These are phyloP conservation scores for Orthosia gothica DNA, from an alignment of 2,888 invertebrate species.

Conservation along the genomic window DNA sequence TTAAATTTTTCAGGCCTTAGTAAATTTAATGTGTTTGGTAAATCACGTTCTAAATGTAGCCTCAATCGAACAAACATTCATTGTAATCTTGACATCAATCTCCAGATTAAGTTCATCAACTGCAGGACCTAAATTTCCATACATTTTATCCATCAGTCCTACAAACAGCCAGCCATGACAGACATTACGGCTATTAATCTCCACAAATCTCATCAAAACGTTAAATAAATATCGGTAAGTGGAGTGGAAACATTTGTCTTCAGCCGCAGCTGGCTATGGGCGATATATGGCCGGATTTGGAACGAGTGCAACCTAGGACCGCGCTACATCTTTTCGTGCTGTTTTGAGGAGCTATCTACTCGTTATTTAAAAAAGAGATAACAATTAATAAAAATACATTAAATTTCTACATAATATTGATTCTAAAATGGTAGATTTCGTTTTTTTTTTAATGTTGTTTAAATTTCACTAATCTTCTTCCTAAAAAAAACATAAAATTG, in stretches of 20 bases:
- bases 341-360: no score
- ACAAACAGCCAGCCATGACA: slow-evolving; percentile 30
- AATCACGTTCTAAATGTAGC: background rate
- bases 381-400: no score
- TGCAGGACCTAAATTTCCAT: slow-evolving; percentile 28
- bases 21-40: background rate
- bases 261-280: slow-evolving; percentile 16
- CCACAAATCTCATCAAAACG: slow-evolving; percentile 64
- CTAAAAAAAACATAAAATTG: no score
- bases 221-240: slow-evolving; percentile 66
- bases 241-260: slow-evolving; percentile 65
- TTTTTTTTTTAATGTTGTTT: no score
- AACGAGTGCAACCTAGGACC: slow-evolving; percentile 33
- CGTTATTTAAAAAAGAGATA: no score
- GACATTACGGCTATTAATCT: slow-evolving; percentile 27
- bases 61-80: background rate
- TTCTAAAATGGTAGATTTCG: no score
- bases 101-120: background rate
- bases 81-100: background rate
- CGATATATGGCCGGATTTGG: slow-evolving; percentile 59
- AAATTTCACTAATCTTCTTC: no score
- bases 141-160: background rate
- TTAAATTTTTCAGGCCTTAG: background rate
- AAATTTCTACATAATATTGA: no score
- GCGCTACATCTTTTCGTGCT: slow-evolving; percentile 31